Conservation (phyloP, 1,140 invertebrate species). For the Cydia amplana region DNA sequence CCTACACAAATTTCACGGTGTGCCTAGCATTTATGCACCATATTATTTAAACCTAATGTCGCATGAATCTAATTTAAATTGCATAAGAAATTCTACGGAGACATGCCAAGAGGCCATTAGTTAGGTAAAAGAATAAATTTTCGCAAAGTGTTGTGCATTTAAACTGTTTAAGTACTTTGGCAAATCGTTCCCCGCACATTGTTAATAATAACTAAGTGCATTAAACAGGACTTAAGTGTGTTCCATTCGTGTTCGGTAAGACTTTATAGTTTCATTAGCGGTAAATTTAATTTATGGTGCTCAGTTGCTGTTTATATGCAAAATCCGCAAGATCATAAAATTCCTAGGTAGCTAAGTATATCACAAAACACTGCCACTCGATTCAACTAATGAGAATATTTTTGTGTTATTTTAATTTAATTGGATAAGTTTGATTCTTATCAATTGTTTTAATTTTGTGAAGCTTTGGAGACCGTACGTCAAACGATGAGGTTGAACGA, state of each 20-base stretch:
- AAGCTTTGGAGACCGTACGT: too few relatives aligned
- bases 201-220: background rate
- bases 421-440: too few relatives aligned
- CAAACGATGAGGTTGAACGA: too few relatives aligned
- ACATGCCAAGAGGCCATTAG: slow-evolving; percentile 18
- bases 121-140: slow-evolving; percentile 1
- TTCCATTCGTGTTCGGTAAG: background rate
- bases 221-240: background rate
- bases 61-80: slow-evolving; percentile 1
- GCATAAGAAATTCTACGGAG: slow-evolving; percentile 9
- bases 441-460: too few relatives aligned
- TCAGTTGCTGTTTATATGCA: background rate
- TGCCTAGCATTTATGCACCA: background rate
- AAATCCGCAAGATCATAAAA: too few relatives aligned
- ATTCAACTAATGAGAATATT: too few relatives aligned
- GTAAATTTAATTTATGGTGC: background rate
- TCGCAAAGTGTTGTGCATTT: background rate
- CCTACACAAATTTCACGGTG: background rate
- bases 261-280: background rate
- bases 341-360: too few relatives aligned
- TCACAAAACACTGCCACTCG: too few relatives aligned
- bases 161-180: background rate
- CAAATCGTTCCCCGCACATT: background rate
- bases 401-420: too few relatives aligned
- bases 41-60: background rate